Conservation (phyloP, 2,113 vertebrate species). For the Tonatia bakeri region DNA sequence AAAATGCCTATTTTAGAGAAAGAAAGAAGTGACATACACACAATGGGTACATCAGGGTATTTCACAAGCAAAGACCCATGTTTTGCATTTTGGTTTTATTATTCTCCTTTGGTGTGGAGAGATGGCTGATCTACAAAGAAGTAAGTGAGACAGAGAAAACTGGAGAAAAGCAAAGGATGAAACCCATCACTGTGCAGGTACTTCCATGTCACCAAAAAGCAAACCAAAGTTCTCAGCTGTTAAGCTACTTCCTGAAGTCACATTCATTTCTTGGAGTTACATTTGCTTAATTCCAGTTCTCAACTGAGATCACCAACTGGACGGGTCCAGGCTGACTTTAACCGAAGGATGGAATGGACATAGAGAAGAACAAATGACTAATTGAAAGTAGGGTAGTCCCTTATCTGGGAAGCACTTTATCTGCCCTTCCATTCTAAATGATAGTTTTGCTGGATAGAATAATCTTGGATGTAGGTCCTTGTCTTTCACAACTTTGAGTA, state of each 20-base stretch:
- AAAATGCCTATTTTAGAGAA: background rate
- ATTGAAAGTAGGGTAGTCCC: too few relatives aligned
- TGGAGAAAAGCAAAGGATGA: accelerated
- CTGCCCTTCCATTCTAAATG: too few relatives aligned
- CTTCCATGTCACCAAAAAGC: background rate
- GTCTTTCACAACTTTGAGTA: too few relatives aligned
- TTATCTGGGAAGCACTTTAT: too few relatives aligned
- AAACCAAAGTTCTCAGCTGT: background rate
- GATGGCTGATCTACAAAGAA: background rate
- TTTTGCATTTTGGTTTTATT: background rate
- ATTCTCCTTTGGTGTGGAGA: background rate
- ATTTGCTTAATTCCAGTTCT: background rate
- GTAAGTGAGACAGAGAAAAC: too few relatives aligned
- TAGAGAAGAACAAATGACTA: accelerated
- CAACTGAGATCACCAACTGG: background rate
- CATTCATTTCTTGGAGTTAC: accelerated
- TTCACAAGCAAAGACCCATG: background rate
- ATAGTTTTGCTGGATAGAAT: too few relatives aligned
- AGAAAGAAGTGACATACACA: accelerated
- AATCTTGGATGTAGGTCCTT: too few relatives aligned
- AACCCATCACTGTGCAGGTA: accelerated
- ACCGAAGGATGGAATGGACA: background rate
- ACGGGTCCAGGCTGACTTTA: background rate
- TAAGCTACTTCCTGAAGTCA: background rate
- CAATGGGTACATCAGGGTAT: background rate